Conservation (phyloP, 30 jellyfish, hydroid and myxozoan species). For the Clytia hemisphaerica region DNA sequence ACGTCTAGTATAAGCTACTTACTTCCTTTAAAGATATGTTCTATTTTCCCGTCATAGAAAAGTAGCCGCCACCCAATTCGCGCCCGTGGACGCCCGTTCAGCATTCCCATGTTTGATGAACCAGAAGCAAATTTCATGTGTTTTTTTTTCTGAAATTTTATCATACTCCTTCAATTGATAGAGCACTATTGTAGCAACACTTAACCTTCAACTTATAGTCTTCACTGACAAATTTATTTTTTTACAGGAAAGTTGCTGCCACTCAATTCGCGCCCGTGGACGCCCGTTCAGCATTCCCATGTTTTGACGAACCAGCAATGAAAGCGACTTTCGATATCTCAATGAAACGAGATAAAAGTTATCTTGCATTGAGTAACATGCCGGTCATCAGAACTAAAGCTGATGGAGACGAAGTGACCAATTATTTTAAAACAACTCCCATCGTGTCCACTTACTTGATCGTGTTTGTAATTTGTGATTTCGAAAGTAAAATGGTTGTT, state of each 20-base stretch:
- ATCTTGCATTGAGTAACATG: constrained; percentile 78
- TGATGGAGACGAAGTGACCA: constrained; percentile 7
- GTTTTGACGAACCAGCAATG: constrained; percentile 94
- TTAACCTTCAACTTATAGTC: too few species aligned
- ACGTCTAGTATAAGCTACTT: too few species aligned
- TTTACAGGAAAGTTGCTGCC: too few species aligned
- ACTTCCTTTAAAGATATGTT: too few species aligned
- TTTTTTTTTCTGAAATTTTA: too few species aligned
- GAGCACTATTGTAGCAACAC: too few species aligned
- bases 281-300: constrained; percentile 88
- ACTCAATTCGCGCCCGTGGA: constrained; percentile 92
- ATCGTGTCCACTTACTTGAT: constrained; percentile 79
- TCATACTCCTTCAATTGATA: too few species aligned
- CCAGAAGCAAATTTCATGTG: constrained; percentile 91
- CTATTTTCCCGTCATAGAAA: too few species aligned
- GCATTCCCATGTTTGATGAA: constrained; percentile 95
- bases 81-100: constrained; percentile 85
- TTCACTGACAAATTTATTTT: too few species aligned
- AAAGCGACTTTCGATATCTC: constrained; percentile 69
- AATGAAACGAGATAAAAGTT: constrained; percentile 39
- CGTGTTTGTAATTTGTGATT: constrained; percentile 82
- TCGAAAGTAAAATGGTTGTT: constrained; percentile 23
- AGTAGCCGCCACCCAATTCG: constrained; percentile 96
- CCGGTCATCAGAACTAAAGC: constrained; percentile 36
- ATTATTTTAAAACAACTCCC: constrained; percentile 43